These are phyloP conservation scores for Scatophagus argus DNA, from an alignment of 2,113 vertebrate genomes.

Conservation along the genomic window DNA sequence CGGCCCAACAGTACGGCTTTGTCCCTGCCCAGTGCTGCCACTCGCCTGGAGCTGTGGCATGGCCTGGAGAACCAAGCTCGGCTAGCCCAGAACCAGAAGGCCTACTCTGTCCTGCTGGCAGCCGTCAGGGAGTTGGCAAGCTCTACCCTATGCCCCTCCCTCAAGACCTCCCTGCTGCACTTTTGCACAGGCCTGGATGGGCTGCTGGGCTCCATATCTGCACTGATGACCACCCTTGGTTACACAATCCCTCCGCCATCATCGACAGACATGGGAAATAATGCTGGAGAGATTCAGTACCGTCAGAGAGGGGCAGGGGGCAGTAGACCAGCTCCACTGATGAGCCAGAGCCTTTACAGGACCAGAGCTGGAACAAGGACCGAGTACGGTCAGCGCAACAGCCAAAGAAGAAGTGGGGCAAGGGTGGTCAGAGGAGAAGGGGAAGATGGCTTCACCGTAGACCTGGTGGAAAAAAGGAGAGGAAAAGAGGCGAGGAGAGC, in stretches of 20 bases:
- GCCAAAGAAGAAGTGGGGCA: slow-evolving; percentile 45
- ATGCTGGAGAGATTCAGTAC: slow-evolving; percentile 48
- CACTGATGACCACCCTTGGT: slow-evolving; percentile 92
- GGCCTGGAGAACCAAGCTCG: slow-evolving; percentile 94
- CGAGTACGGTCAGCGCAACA: slow-evolving; percentile 41
- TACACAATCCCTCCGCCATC: slow-evolving; percentile 85
- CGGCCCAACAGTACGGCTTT: slow-evolving; percentile 89
- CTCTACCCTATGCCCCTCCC: slow-evolving; percentile 89
- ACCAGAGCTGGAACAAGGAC: slow-evolving; percentile 35
- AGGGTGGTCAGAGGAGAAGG: slow-evolving; percentile 58
- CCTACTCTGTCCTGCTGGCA: slow-evolving; percentile 94
- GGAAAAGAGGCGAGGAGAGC: slow-evolving; percentile 62
- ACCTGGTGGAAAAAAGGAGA: slow-evolving; percentile 53
- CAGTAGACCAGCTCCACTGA: slow-evolving; percentile 72
- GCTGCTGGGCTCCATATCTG: slow-evolving; percentile 92
- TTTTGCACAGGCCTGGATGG: slow-evolving; percentile 96
- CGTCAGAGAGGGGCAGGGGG: slow-evolving; percentile 26
- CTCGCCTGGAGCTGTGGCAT: slow-evolving; percentile 93
- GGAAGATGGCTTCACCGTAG: slow-evolving; percentile 54
- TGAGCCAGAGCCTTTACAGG: slow-evolving; percentile 70
- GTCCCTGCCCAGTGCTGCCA: slow-evolving; percentile 92
- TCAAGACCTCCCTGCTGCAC: slow-evolving; percentile 91
- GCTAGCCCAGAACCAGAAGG: slow-evolving; percentile 94
- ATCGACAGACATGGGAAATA: slow-evolving; percentile 35
- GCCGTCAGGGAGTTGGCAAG: slow-evolving; percentile 91